Conservation (phyloP, 2,797 vertebrate genomes). For the Coregonus ussuriensis region DNA sequence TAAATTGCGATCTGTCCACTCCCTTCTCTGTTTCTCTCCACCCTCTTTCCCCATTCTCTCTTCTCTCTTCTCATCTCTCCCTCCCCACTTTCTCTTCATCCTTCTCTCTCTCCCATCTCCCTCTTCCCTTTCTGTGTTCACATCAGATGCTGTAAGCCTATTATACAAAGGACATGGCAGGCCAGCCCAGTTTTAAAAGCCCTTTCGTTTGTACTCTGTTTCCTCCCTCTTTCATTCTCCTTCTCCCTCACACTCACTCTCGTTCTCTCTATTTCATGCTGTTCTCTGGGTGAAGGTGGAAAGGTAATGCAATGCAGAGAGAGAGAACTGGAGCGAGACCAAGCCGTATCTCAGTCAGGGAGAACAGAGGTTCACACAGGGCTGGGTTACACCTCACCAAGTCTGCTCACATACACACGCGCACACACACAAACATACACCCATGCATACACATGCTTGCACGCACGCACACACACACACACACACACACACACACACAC, state of each 20-base stretch:
- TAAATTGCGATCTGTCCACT: no score
- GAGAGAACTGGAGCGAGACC: slow-evolving; percentile 67
- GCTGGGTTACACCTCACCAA: slow-evolving; percentile 50
- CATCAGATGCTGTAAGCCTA: slow-evolving; percentile 28
- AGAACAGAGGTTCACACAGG: slow-evolving; percentile 61
- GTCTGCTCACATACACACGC: slow-evolving; percentile 6
- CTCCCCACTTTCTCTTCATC: slow-evolving; percentile 3
- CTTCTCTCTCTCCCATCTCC: slow-evolving; percentile 16
- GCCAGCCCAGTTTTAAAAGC: slow-evolving; percentile 45
- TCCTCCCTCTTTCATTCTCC: neutral
- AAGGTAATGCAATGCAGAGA: slow-evolving; percentile 70
- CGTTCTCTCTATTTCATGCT: slow-evolving; percentile 32
- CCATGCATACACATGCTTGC: neutral
- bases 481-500: slow-evolving; percentile 8
- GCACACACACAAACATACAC: slow-evolving; percentile 12
- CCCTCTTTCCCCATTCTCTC: slow-evolving; percentile 16
- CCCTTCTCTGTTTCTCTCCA: neutral
- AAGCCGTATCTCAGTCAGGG: slow-evolving; percentile 26
- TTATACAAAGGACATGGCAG: neutral
- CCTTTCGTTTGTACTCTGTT: slow-evolving; percentile 37
- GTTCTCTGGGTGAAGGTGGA: slow-evolving; percentile 55
- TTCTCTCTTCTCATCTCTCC: slow-evolving; percentile 12
- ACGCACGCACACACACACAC: neutral
- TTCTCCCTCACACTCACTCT: slow-evolving; percentile 18
- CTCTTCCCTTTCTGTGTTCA: slow-evolving; percentile 27